Percentiles rank a stretch among this genome's conserved stretches.
Evolutionary conservation across 1,140 invertebrate genomes (phyloP).

Genomic region (Leptinotarsa undecemlineata): DNA sequence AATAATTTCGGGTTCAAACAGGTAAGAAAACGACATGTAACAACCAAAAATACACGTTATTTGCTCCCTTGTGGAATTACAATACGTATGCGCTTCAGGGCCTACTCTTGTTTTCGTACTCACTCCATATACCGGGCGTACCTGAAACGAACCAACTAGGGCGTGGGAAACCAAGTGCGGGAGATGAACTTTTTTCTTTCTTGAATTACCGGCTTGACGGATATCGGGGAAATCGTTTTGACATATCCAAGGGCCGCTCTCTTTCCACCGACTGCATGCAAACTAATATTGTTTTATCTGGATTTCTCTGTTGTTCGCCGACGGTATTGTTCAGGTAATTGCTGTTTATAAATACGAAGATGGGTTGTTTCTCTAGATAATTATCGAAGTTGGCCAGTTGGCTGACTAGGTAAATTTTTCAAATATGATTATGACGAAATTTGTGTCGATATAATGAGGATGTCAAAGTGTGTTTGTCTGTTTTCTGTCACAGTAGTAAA

Average conservation of each 20-base stretch:
- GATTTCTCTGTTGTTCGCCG: constrained; percentile 1
- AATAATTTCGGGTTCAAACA: background rate
- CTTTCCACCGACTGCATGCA: background rate
- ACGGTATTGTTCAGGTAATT: background rate
- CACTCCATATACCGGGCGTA: background rate
- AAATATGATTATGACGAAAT: background rate
- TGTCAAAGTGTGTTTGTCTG: background rate
- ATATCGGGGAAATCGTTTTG: background rate
- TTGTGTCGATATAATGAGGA: background rate
- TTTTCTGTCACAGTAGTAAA: background rate
- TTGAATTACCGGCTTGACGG: background rate
- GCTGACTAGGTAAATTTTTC: background rate
- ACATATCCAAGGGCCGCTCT: background rate
- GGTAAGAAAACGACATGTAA: background rate
- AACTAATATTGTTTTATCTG: constrained; percentile 6
- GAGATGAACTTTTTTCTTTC: background rate
- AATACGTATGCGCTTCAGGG: background rate
- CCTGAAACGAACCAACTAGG: background rate
- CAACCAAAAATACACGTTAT: background rate
- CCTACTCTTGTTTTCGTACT: constrained; percentile 7
- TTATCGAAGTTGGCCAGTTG: background rate
- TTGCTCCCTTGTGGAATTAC: background rate
- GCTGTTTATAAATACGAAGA: background rate
- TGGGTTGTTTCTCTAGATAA: background rate
- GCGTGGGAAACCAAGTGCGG: background rate